Conservation (phyloP, 2,113 vertebrate species). For the Epinephelus fuscoguttatus region DNA sequence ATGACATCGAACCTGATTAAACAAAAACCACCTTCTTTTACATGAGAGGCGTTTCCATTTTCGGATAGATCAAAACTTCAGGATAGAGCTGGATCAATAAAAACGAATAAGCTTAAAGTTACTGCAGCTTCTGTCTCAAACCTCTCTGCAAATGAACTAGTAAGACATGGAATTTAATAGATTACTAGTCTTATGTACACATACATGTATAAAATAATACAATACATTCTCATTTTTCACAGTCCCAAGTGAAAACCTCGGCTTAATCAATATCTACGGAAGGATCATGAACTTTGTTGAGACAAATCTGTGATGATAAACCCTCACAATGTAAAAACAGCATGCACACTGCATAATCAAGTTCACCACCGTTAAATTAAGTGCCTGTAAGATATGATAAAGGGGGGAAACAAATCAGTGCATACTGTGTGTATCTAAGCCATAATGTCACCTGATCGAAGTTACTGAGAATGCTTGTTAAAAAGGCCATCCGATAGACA, state of each 20-base stretch:
- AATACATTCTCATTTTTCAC: conserved; percentile 81
- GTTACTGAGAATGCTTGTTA: conserved; percentile 53
- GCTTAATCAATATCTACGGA: conserved; percentile 38
- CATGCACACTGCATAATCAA: conserved; percentile 51
- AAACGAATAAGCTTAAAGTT: conserved; percentile 29
- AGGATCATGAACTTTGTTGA: conserved; percentile 32
- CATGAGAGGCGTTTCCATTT: neutral
- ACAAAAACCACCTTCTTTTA: conserved; percentile 15
- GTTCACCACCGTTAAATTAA: conserved; percentile 61
- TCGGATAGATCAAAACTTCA: neutral
- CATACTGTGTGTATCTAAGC: conserved; percentile 54
- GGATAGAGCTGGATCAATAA: neutral
- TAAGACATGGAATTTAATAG: conserved; percentile 51
- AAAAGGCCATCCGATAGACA: conserved; percentile 42
- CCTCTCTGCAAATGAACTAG: conserved; percentile 28
- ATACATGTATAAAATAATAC: conserved; percentile 64
- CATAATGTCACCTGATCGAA: conserved; percentile 41
- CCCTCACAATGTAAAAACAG: conserved; percentile 17
- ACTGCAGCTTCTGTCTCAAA: conserved; percentile 53
- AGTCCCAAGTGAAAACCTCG: conserved; percentile 70
- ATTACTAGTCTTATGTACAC: conserved; percentile 69
- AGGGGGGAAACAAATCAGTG: conserved; percentile 68
- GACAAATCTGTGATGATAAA: conserved; percentile 7
- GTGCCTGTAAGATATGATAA: conserved; percentile 58
- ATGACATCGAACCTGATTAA: neutral